phyloP scores from a whole-genome alignment of 2,797 vertebrate genomes.

The Triplophysa bombifrons region DNA sequence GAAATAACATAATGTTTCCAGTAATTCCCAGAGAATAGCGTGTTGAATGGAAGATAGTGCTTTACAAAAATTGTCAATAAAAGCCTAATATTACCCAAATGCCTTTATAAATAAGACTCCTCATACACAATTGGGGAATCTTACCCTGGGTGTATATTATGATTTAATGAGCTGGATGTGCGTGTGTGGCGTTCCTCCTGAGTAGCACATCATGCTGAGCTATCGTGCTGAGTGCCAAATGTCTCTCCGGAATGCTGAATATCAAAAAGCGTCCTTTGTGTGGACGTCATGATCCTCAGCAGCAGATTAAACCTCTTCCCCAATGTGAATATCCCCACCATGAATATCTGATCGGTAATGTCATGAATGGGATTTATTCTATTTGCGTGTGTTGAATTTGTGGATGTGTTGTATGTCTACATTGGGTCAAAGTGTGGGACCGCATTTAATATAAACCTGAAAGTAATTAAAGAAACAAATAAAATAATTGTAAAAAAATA shows the following conservation, averaged over 20 bases:
- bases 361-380: constrained; percentile 16
- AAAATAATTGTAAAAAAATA: no score
- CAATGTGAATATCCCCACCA: constrained; percentile 36
- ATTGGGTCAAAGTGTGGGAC: background rate
- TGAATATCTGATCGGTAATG: constrained; percentile 31
- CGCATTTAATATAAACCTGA: background rate
- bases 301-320: constrained; percentile 45
- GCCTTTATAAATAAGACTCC: constrained; percentile 19
- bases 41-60: constrained; percentile 2
- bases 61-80: constrained; percentile 8
- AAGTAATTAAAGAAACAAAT: background rate
- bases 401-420: background rate
- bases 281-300: constrained; percentile 69
- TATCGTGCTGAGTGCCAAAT: constrained; percentile 70
- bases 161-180: constrained; percentile 39
- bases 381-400: background rate
- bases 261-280: constrained; percentile 47
- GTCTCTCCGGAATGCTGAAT: constrained; percentile 77
- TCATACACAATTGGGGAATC: constrained; percentile 10
- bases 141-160: constrained; percentile 30
- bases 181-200: constrained; percentile 32
- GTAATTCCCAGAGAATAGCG: background rate
- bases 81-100: constrained; percentile 24
- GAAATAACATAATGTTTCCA: background rate
- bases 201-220: constrained; percentile 62